Evolutionary conservation across 92 coral and sea anemone species (phyloP).

Genomic region (Metridium senile): DNA sequence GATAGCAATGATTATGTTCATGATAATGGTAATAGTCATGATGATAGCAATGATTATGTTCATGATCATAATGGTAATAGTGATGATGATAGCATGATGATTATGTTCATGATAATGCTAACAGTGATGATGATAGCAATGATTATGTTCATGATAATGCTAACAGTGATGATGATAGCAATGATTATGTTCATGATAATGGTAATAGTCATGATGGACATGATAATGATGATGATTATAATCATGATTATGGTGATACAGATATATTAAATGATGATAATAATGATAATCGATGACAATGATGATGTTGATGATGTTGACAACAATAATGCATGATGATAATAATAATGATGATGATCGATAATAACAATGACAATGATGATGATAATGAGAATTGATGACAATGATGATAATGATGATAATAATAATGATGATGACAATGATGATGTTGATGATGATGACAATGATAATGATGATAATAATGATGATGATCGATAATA

Average conservation of each 20-base stretch:
- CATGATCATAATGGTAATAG: not conserved
- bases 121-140: not conserved
- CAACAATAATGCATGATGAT: constrained; percentile 1
- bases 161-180: not conserved
- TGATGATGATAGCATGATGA: not conserved
- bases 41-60: not conserved
- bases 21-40: not conserved
- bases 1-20: not conserved
- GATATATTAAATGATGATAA: too few species aligned
- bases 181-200: not conserved
- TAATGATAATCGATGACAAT: too few species aligned
- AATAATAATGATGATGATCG: too few species aligned
- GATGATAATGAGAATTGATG: not conserved
- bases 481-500: too few species aligned
- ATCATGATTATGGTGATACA: not conserved
- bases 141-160: not conserved
- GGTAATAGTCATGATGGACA: too few species aligned
- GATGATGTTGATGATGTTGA: too few species aligned
- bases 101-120: not conserved
- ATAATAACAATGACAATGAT: not conserved
- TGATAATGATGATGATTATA: not conserved
- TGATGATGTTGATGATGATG: too few species aligned
- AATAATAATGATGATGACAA: too few species aligned
- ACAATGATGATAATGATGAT: not conserved
- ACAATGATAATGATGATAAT: too few species aligned